phyloP scores from a whole-genome alignment of 2,113 vertebrate genomes.

The Rana temporaria region DNA sequence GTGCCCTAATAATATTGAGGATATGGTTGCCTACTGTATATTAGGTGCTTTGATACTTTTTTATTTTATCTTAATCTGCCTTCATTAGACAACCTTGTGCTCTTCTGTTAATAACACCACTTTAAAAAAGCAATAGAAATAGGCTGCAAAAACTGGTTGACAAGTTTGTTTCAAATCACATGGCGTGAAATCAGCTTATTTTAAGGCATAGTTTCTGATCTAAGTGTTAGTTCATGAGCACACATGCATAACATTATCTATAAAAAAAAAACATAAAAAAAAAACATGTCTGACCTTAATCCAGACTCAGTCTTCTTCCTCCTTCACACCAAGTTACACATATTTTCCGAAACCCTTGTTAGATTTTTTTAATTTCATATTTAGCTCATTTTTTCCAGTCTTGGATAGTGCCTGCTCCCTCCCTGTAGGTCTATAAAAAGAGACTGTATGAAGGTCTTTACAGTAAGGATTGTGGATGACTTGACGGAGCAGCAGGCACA shows the following conservation, averaged over 20 bases:
- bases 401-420: conserved; percentile 57
- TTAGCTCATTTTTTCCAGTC: neutral
- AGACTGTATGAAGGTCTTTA: conserved; percentile 1
- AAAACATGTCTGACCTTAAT: conserved; percentile 24
- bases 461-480: conserved; percentile 78
- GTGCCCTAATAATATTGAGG: too few species aligned
- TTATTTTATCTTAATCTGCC: neutral
- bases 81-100: conserved; percentile 9
- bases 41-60: neutral
- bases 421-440: conserved; percentile 56
- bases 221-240: neutral
- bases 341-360: conserved; percentile 16
- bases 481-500: conserved; percentile 84
- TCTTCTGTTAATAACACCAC: conserved; percentile 3
- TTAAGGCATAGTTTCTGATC: neutral
- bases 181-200: conserved; percentile 11
- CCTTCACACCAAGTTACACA: neutral
- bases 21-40: too few species aligned
- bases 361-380: neutral
- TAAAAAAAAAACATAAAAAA: neutral
- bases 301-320: conserved; percentile 4
- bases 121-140: conserved; percentile 27
- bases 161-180: neutral
- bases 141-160: neutral
- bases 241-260: neutral